A percentile compares a stretch with the other conserved stretches of the same genome.
These are phyloP conservation scores for Leptonema lineaticorne DNA, from an alignment of 1,140 invertebrate genomes.

Conservation along the genomic window DNA sequence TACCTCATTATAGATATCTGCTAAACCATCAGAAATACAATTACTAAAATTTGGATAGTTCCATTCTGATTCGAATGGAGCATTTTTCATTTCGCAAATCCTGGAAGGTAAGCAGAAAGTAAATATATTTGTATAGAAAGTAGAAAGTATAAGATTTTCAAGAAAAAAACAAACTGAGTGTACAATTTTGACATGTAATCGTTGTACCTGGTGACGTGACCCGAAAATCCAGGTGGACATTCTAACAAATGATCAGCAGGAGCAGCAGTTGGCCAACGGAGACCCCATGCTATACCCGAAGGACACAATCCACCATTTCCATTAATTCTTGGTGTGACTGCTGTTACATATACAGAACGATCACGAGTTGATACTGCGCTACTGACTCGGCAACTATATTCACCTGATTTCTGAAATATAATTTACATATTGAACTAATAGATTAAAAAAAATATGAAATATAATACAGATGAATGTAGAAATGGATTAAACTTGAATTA, in stretches of 20 bases:
- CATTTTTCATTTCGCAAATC: slow-evolving; percentile 54
- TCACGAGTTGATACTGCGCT: slow-evolving; percentile 48
- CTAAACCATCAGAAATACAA: slow-evolving; percentile 66
- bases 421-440: slow-evolving; percentile 4
- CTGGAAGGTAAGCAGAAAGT: slow-evolving; percentile 43
- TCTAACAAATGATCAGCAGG: slow-evolving; percentile 49
- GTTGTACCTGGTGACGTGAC: slow-evolving; percentile 50
- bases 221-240: slow-evolving; percentile 51
- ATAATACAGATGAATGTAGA: not conserved
- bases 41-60: slow-evolving; percentile 70
- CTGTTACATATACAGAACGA: slow-evolving; percentile 46
- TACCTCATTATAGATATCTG: slow-evolving; percentile 66
- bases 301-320: slow-evolving; percentile 45
- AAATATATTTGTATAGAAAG: not conserved
- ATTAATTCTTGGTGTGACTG: slow-evolving; percentile 48
- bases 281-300: slow-evolving; percentile 46
- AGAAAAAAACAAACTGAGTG: not conserved
- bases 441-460: not conserved
- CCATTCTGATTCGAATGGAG: slow-evolving; percentile 65
- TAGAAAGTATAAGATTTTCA: not conserved
- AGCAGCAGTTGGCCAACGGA: slow-evolving; percentile 52
- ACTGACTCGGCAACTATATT: slow-evolving; percentile 54
- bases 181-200: not conserved
- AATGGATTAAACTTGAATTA: not conserved
- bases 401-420: slow-evolving; percentile 50